A percentile compares a stretch with the other conserved stretches of the same genome.
Evolutionary conservation across 1,140 invertebrate species (phyloP).

Genomic region (Drosophila carrolli): DNA sequence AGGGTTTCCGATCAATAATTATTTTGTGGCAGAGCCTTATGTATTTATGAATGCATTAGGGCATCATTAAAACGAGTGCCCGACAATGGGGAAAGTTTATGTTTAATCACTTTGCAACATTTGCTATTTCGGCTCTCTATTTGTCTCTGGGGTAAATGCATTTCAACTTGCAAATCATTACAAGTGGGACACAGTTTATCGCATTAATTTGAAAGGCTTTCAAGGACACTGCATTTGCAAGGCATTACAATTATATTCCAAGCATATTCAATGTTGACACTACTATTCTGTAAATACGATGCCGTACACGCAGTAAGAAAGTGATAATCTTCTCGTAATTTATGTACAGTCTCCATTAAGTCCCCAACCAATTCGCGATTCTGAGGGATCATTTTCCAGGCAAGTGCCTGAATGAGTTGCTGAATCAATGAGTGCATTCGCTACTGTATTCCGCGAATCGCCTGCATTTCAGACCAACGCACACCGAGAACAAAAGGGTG

Average conservation of each 20-base stretch:
- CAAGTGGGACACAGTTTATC: neutral
- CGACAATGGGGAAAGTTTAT: constrained; percentile 6
- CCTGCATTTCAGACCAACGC: constrained; percentile 6
- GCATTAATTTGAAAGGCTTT: neutral
- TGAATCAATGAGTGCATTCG: constrained; percentile 30
- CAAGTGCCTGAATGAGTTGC: constrained; percentile 15
- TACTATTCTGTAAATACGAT: too few relatives aligned
- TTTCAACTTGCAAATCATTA: neutral
- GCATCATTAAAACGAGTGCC: constrained; percentile 14
- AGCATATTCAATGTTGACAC: too few relatives aligned
- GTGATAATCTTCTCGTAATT: too few relatives aligned
- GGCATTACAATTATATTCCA: too few relatives aligned
- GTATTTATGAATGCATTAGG: constrained; percentile 31
- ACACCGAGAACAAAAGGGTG: constrained; percentile 20
- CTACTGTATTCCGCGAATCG: constrained; percentile 6
- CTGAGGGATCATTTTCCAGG: constrained; percentile 24
- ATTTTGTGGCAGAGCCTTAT: neutral
- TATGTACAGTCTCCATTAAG: constrained; percentile 12
- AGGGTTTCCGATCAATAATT: constrained; percentile 15
- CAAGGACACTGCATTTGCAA: neutral
- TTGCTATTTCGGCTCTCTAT: neutral
- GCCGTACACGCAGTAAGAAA: too few relatives aligned
- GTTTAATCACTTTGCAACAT: constrained; percentile 35
- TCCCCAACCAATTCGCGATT: constrained; percentile 16
- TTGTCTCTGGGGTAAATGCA: neutral